A percentile compares a stretch with the other conserved stretches of the same genome.
Evolutionary conservation across 2,888 invertebrate genomes (phyloP).

Genomic region (Unio pictorum): DNA sequence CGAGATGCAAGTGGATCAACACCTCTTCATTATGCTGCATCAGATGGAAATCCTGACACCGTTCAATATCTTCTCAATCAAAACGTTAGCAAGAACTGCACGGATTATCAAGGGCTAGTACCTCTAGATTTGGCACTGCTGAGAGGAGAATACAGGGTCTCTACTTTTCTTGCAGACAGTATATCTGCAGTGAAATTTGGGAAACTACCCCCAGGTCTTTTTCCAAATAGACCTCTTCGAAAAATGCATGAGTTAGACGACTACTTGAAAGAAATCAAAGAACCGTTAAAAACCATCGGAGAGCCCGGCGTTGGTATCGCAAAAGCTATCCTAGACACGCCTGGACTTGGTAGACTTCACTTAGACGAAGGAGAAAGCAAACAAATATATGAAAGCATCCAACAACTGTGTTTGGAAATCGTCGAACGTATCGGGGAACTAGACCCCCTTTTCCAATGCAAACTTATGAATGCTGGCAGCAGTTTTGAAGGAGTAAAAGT

Average conservation of each 20-base stretch:
- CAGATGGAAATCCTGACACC: conserved; percentile 2
- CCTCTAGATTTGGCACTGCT: conserved; percentile 1
- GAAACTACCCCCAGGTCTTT: conserved; percentile 10
- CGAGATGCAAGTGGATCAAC: neutral
- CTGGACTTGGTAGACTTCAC: conserved; percentile 9
- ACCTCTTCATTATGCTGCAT: conserved; percentile 3
- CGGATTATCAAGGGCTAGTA: neutral
- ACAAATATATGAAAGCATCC: conserved; percentile 5
- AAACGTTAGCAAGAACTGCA: neutral
- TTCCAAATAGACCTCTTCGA: conserved; percentile 15
- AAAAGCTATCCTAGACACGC: conserved; percentile 1
- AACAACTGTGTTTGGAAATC: conserved; percentile 1
- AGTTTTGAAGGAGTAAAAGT: conserved; percentile 17
- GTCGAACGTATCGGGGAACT: conserved; percentile 14
- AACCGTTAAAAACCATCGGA: conserved; percentile 1
- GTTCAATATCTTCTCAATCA: neutral
- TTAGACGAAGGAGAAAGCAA: conserved; percentile 5
- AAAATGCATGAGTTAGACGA: conserved; percentile 8
- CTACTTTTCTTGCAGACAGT: neutral
- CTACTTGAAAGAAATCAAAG: conserved; percentile 9
- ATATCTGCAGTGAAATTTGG: conserved; percentile 10
- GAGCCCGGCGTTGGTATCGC: neutral
- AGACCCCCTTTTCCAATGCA: conserved; percentile 12
- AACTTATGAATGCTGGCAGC: conserved; percentile 18
- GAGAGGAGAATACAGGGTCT: conserved; percentile 4